Evolutionary conservation across 2,797 vertebrate species (phyloP).

Genomic region (Agapornis canus): DNA sequence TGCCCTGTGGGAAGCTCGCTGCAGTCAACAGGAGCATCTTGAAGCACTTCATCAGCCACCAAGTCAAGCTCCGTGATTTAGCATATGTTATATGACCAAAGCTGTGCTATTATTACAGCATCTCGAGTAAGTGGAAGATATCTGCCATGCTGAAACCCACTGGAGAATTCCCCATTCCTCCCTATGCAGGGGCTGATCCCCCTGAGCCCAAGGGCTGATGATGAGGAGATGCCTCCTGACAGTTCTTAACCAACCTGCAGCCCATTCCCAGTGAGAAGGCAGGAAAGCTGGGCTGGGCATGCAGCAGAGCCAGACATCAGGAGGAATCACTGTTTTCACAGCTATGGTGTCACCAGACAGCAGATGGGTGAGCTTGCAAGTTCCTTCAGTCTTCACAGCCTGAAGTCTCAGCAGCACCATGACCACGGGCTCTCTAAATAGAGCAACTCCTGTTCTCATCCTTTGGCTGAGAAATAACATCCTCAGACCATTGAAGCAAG

Average conservation of each 20-base stretch:
- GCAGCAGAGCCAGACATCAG: background rate
- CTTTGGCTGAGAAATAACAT: background rate
- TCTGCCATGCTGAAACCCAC: background rate
- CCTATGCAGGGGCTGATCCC: fast-evolving
- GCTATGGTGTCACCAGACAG: background rate
- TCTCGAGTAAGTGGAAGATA: background rate
- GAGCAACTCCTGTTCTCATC: background rate
- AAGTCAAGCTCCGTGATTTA: fast-evolving
- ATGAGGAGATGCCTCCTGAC: background rate
- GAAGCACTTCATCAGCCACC: background rate
- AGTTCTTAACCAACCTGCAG: fast-evolving
- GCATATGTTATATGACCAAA: fast-evolving
- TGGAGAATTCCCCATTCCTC: background rate
- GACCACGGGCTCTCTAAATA: fast-evolving
- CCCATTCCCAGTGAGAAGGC: background rate
- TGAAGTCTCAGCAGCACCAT: fast-evolving
- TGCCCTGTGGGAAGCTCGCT: fast-evolving
- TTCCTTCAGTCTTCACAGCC: background rate
- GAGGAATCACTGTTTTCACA: background rate
- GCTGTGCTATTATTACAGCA: fast-evolving
- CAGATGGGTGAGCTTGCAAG: background rate
- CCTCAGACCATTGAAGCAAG: fast-evolving
- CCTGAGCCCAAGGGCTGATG: background rate
- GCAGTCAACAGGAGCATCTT: background rate
- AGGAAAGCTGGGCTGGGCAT: background rate